Conservation (phyloP, 2,113 vertebrate genomes). For the Aspidoscelis tigris region DNA sequence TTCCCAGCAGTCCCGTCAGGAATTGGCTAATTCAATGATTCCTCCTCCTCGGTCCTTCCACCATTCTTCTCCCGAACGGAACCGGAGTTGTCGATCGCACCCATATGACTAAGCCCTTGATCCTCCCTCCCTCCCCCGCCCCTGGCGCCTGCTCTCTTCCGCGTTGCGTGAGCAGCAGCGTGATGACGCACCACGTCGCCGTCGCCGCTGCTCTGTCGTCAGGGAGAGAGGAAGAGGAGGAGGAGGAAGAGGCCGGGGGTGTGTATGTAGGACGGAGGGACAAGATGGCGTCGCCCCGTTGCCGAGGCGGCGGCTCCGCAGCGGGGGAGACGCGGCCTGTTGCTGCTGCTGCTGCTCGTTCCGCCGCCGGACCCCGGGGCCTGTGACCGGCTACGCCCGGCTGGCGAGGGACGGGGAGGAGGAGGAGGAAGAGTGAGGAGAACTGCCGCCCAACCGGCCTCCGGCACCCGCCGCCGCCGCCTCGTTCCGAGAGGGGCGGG, state of each 20-base stretch:
- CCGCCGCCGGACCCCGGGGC: neutral
- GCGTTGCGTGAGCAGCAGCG: neutral
- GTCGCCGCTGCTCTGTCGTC: neutral
- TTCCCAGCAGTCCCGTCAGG: too few relatives aligned
- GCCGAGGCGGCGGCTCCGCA: neutral
- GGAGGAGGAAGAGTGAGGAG: neutral
- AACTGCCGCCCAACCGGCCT: too few relatives aligned
- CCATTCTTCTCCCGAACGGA: neutral
- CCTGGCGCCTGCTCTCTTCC: conserved; percentile 1
- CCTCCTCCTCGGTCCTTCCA: neutral
- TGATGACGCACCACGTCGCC: conserved; percentile 23
- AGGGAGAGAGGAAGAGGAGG: neutral
- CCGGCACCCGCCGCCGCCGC: neutral
- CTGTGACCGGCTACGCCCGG: neutral
- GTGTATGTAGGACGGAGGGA: conserved; percentile 4
- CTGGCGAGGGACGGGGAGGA: neutral
- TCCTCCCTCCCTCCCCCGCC: too few relatives aligned
- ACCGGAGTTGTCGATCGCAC: neutral
- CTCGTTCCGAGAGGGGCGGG: neutral
- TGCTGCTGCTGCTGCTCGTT: too few relatives aligned
- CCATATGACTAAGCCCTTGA: too few relatives aligned
- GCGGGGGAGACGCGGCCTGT: neutral
- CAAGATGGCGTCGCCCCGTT: conserved; percentile 58
- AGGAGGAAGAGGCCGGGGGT: neutral
- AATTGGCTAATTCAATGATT: too few relatives aligned